Conservation (phyloP, 1,140 invertebrate genomes). For the Drosophila kohkoa region DNA sequence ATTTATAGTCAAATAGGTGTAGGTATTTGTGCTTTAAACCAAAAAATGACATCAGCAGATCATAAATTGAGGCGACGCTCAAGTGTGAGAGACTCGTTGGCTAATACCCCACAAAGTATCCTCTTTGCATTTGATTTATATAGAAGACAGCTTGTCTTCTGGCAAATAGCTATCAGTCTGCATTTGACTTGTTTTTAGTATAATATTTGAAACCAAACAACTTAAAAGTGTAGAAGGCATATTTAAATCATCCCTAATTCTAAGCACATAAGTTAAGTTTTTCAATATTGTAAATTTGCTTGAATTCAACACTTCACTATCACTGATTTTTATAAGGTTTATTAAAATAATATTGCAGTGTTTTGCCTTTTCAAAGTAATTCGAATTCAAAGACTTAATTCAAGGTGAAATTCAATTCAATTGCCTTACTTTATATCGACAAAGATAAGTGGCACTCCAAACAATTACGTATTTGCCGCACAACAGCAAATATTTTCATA, state of each 20-base stretch:
- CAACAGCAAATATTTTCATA: conserved; percentile 9
- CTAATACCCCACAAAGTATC: background rate
- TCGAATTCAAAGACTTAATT: background rate
- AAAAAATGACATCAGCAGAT: background rate
- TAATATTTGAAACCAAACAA: background rate
- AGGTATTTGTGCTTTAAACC: background rate
- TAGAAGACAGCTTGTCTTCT: no score
- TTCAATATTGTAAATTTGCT: no score
- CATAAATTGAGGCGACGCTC: conserved; percentile 10
- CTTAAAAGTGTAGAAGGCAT: no score
- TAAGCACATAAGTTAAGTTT: no score
- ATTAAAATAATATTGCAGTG: no score
- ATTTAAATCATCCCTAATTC: no score
- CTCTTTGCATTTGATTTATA: background rate
- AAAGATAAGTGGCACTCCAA: conserved; percentile 34
- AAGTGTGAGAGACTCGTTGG: background rate
- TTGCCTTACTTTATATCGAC: background rate
- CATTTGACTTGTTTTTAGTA: background rate
- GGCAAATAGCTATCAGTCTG: no score
- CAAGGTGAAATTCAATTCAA: background rate
- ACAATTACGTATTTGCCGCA: conserved; percentile 50
- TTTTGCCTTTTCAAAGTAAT: background rate
- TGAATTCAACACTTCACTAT: no score
- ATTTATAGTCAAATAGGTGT: conserved; percentile 6
- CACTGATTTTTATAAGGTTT: no score